Evolutionary conservation across 2,113 vertebrate genomes (phyloP).

Genomic region (Colinus virginianus): DNA sequence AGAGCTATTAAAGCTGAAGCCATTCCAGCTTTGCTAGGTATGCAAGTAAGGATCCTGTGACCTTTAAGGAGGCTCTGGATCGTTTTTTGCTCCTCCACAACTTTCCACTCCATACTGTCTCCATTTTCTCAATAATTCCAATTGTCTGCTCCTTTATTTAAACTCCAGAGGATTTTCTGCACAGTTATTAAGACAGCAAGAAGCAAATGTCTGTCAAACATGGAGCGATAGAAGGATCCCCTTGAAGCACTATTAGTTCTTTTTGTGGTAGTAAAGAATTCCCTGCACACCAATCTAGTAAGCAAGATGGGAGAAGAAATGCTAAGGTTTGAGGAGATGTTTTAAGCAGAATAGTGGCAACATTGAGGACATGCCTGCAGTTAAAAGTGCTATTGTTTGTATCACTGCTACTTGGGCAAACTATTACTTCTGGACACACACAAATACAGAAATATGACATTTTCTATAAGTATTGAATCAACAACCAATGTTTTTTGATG

Average conservation of each 20-base stretch:
- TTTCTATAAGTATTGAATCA: not conserved
- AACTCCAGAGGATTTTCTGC: conserved; percentile 51
- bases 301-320: conserved; percentile 21
- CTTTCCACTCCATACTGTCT: not conserved
- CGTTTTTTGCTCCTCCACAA: conserved; percentile 36
- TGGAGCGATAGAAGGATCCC: not conserved
- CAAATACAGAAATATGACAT: not conserved
- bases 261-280: not conserved
- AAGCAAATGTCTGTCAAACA: not conserved
- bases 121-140: not conserved
- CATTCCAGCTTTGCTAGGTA: conserved; percentile 29
- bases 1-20: not conserved
- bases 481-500: not conserved
- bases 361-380: not conserved
- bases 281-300: not conserved
- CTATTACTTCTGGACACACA: not conserved
- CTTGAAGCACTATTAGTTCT: not conserved
- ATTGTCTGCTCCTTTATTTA: not conserved
- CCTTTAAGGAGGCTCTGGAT: conserved; percentile 11
- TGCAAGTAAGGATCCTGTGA: conserved; percentile 21
- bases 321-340: not conserved
- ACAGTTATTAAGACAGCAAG: conserved; percentile 11
- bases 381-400: not conserved
- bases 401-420: not conserved
- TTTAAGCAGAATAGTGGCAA: not conserved